phyloP scores from a whole-genome alignment of 1,140 invertebrate genomes.

The Caenorhabditis inopinata region DNA sequence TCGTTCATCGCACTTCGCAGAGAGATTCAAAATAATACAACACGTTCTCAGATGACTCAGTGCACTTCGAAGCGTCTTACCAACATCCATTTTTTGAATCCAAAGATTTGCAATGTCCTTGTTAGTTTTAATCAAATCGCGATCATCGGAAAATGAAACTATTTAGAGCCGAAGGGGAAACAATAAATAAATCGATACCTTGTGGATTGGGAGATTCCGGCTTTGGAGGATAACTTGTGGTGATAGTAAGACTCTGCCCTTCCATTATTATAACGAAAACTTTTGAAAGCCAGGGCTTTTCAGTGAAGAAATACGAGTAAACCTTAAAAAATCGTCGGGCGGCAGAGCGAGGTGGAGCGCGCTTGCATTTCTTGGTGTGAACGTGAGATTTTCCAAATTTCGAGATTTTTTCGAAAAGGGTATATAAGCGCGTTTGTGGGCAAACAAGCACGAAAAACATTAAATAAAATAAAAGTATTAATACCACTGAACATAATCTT shows the following conservation, averaged over 20 bases:
- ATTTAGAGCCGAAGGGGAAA: no score
- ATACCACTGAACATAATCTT: no score
- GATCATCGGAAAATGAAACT: background rate
- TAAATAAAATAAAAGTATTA: no score
- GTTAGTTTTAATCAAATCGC: background rate
- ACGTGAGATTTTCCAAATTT: background rate
- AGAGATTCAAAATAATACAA: conserved; percentile 16
- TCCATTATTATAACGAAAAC: background rate
- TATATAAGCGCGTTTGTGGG: background rate
- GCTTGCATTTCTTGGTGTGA: background rate
- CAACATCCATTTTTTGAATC: background rate
- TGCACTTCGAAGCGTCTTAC: background rate
- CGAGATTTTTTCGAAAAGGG: background rate
- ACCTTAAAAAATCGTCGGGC: background rate
- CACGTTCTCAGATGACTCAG: conserved; percentile 7
- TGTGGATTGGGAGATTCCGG: background rate
- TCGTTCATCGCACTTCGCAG: conserved; percentile 5
- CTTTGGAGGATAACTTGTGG: background rate
- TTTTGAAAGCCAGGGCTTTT: background rate
- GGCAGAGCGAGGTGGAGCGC: background rate
- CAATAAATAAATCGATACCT: background rate
- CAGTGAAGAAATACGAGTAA: background rate
- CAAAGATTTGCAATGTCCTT: background rate
- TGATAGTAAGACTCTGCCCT: conserved; percentile 1
- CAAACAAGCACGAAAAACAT: no score